phyloP scores from a whole-genome alignment of 2,797 vertebrate species.

The Typhlichthys eigenmanni region DNA sequence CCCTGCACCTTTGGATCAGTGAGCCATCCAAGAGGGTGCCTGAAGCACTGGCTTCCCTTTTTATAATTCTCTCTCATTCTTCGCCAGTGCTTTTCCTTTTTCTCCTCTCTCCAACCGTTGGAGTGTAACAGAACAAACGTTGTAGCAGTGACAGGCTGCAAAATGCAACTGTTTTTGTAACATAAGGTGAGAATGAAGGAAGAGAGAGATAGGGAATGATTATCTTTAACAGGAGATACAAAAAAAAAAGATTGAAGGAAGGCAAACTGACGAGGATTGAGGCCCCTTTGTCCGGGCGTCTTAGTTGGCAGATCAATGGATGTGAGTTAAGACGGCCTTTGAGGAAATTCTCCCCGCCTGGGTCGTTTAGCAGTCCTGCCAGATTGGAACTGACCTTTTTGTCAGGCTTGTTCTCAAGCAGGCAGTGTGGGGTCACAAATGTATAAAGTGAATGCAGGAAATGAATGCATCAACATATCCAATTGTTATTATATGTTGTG shows the following conservation, averaged over 20 bases:
- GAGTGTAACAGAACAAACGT: no score
- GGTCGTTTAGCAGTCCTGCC: constrained; percentile 26
- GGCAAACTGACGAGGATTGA: constrained; percentile 20
- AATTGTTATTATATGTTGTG: neutral
- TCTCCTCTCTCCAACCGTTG: no score
- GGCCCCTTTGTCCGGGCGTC: constrained; percentile 39
- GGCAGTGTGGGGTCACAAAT: neutral
- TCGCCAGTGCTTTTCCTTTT: no score
- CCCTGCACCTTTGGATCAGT: no score
- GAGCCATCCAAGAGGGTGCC: no score
- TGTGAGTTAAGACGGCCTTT: constrained; percentile 55
- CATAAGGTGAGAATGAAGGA: neutral
- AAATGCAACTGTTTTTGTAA: constrained; percentile 3
- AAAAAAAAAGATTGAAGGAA: no score
- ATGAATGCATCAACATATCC: neutral
- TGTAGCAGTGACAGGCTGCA: neutral
- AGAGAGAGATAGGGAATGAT: constrained; percentile 8
- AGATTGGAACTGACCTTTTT: constrained; percentile 9
- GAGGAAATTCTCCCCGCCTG: constrained; percentile 59
- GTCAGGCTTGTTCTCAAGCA: constrained; percentile 2
- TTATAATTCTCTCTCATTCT: no score
- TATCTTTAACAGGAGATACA: constrained; percentile 15
- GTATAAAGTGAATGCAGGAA: constrained; percentile 5
- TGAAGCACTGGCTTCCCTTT: no score
- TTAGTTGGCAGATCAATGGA: constrained; percentile 59